Conservation (phyloP, 1,140 invertebrate genomes). For the Caenorhabditis elegans region DNA sequence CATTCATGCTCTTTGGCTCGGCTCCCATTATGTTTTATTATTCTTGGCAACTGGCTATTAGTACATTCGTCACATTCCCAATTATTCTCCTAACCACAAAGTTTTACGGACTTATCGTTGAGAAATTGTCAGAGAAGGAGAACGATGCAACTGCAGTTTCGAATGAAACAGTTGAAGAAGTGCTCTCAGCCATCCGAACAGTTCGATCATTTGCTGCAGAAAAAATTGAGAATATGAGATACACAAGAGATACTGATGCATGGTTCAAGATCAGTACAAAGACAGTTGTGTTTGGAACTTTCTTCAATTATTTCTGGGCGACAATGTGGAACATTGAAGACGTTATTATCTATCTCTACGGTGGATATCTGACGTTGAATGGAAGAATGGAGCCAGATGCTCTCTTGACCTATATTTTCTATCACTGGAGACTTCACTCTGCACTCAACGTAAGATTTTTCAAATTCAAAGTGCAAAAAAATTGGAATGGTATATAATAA, state of each 20-base stretch:
- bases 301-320: conserved; percentile 14
- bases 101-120: background rate
- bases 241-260: background rate
- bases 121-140: conserved; percentile 1
- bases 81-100: background rate
- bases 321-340: conserved; percentile 19
- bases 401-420: background rate
- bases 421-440: conserved; percentile 24
- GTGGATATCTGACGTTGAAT: background rate
- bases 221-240: background rate
- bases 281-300: background rate
- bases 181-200: background rate
- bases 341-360: background rate
- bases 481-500: no score
- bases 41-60: background rate
- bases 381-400: conserved; percentile 1
- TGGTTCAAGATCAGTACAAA: conserved; percentile 30
- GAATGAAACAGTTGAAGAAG: conserved; percentile 10
- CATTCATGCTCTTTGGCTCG: conserved; percentile 12
- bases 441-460: background rate
- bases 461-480: no score
- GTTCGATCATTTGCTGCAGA: conserved; percentile 2
- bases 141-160: background rate
- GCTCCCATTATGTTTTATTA: conserved; percentile 15
- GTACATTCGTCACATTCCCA: conserved; percentile 14